These are phyloP conservation scores for Cyprinella venusta DNA, from an alignment of 2,797 vertebrate species.

Conservation along the genomic window DNA sequence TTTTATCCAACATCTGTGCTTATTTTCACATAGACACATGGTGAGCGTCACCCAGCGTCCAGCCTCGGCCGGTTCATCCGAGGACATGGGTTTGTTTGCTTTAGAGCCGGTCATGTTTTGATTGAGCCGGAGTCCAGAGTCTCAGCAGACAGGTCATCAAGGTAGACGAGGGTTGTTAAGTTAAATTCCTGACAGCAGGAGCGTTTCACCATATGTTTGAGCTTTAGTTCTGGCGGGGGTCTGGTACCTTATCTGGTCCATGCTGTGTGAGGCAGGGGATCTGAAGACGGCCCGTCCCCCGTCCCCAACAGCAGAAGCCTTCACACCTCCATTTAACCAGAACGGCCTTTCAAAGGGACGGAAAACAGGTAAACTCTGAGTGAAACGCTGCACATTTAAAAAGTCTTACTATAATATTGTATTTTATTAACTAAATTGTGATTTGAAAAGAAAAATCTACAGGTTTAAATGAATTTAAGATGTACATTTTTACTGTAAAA, in stretches of 20 bases:
- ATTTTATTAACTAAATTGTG: not conserved
- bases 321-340: not conserved
- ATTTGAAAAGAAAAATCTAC: not conserved
- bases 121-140: slow-evolving; percentile 23
- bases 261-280: slow-evolving; percentile 64
- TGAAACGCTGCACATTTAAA: not conserved
- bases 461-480: not conserved
- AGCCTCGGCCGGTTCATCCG: slow-evolving; percentile 23
- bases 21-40: slow-evolving; percentile 32
- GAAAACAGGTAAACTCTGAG: not conserved
- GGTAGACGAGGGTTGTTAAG: slow-evolving; percentile 51
- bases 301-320: not conserved
- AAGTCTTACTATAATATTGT: no score
- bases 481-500: no score
- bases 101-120: slow-evolving; percentile 35
- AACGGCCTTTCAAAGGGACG: not conserved
- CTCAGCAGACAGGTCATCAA: slow-evolving; percentile 42
- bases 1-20: slow-evolving; percentile 15
- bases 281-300: not conserved
- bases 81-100: slow-evolving; percentile 49
- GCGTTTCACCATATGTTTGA: slow-evolving; percentile 61
- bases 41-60: slow-evolving; percentile 12
- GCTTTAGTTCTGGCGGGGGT: slow-evolving; percentile 71
- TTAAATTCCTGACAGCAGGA: slow-evolving; percentile 62
- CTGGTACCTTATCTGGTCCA: slow-evolving; percentile 76